These are phyloP conservation scores for Sogatella furcifera DNA, from an alignment of 1,140 invertebrate genomes.

Conservation along the genomic window DNA sequence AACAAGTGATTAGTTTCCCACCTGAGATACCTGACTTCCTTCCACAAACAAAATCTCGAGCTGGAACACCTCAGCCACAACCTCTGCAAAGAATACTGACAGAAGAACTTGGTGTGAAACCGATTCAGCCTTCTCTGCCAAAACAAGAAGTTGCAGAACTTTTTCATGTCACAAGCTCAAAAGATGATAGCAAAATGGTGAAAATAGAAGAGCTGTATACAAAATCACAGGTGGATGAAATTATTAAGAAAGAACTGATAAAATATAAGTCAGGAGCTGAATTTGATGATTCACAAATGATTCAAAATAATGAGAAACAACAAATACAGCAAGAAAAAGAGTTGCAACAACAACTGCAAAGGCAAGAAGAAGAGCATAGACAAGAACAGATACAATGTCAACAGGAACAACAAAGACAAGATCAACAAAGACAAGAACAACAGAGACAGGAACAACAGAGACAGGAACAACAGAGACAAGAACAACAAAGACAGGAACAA, in stretches of 20 bases:
- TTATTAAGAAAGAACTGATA: constrained; percentile 17
- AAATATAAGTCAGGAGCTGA: constrained; percentile 3
- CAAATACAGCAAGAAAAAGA: no score
- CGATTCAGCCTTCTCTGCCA: background rate
- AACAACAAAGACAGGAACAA: no score
- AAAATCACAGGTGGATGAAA: constrained; percentile 19
- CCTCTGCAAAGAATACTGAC: background rate
- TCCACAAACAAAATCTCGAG: background rate
- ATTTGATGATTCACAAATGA: background rate
- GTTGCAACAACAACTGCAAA: background rate
- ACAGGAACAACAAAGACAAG: constrained; percentile 12
- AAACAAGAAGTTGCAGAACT: background rate
- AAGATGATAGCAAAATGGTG: background rate
- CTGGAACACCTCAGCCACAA: constrained; percentile 7
- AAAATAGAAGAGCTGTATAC: constrained; percentile 6
- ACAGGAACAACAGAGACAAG: no score
- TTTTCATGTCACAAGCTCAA: background rate
- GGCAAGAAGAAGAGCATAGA: background rate
- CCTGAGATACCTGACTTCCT: constrained; percentile 17
- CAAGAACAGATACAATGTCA: background rate
- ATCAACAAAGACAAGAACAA: no score
- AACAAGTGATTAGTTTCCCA: constrained; percentile 21
- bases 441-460: no score
- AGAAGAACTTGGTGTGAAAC: constrained; percentile 3
- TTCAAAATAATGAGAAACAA: background rate